These are phyloP conservation scores for Bergia sp. DNA, from an alignment of 92 coral and sea anemone genomes.

Conservation along the genomic window DNA sequence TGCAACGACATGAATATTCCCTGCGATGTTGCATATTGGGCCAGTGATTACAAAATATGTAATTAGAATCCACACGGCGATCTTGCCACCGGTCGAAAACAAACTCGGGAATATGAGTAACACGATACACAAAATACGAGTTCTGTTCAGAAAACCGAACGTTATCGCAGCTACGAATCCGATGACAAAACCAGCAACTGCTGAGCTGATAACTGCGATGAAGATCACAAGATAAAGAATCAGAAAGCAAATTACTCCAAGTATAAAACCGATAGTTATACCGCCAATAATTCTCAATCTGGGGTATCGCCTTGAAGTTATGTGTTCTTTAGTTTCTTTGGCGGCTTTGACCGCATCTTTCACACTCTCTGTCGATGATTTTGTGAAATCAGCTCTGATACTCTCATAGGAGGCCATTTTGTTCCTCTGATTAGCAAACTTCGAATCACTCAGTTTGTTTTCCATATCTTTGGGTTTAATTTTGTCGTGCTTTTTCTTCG, in stretches of 20 bases:
- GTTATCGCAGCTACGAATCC: conserved; percentile 72
- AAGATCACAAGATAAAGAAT: conserved; percentile 68
- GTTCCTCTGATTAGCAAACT: conserved; percentile 68
- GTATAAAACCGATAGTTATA: conserved; percentile 68
- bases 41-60: conserved; percentile 84
- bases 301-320: conserved; percentile 76
- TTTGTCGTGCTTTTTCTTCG: conserved; percentile 46
- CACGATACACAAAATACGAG: conserved; percentile 76
- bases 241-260: conserved; percentile 80
- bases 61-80: conserved; percentile 82
- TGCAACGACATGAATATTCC: conserved; percentile 73
- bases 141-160: conserved; percentile 84
- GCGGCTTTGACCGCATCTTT: conserved; percentile 79
- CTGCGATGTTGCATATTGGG: conserved; percentile 89
- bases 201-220: conserved; percentile 61
- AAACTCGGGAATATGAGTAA: conserved; percentile 86
- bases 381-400: conserved; percentile 60
- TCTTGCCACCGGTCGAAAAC: conserved; percentile 83
- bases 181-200: conserved; percentile 72
- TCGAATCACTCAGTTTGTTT: conserved; percentile 57
- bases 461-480: conserved; percentile 59
- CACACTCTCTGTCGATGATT: conserved; percentile 81
- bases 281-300: conserved; percentile 82
- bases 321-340: conserved; percentile 69
- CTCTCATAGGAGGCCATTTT: conserved; percentile 90